Conservation (phyloP, 2,113 vertebrate species). For the Tinamus guttatus region DNA sequence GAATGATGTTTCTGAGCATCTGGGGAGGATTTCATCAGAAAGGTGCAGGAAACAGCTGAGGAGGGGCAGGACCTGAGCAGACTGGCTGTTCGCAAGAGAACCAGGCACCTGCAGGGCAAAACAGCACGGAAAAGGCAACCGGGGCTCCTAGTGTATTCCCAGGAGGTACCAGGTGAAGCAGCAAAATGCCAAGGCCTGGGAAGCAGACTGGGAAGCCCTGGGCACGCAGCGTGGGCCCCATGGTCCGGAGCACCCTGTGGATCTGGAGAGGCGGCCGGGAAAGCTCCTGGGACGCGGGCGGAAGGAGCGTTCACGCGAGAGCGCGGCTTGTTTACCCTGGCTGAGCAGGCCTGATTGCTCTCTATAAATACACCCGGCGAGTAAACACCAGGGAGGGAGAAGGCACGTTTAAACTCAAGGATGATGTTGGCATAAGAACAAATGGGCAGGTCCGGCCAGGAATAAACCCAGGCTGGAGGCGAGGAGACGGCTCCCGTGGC, state of each 20-base stretch:
- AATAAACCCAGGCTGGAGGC: neutral
- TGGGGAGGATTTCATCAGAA: neutral
- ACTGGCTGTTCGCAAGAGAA: neutral
- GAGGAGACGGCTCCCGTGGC: neutral
- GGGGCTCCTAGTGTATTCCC: neutral
- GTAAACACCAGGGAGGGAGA: slow-evolving; percentile 66
- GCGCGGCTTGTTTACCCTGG: slow-evolving; percentile 68
- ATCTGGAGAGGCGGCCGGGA: neutral
- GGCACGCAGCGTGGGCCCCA: fast-evolving
- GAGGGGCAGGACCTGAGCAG: neutral
- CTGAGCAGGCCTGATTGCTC: slow-evolving; percentile 73
- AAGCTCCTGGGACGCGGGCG: slow-evolving; percentile 48
- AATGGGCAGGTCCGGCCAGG: slow-evolving; percentile 38
- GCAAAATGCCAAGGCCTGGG: neutral
- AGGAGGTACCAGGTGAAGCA: neutral
- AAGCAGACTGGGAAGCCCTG: neutral
- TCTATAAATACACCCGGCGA: slow-evolving; percentile 70
- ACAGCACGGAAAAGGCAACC: fast-evolving
- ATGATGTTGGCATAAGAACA: slow-evolving; percentile 64
- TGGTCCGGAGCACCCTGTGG: neutral
- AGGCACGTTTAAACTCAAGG: slow-evolving; percentile 52
- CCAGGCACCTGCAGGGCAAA: neutral
- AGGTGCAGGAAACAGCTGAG: neutral
- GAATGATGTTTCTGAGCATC: neutral
- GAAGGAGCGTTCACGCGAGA: slow-evolving; percentile 20